Percentiles rank a stretch among this genome's conserved stretches.
phyloP scores from a whole-genome alignment of 2,113 vertebrate genomes.

The Epinephelus lanceolatus region DNA sequence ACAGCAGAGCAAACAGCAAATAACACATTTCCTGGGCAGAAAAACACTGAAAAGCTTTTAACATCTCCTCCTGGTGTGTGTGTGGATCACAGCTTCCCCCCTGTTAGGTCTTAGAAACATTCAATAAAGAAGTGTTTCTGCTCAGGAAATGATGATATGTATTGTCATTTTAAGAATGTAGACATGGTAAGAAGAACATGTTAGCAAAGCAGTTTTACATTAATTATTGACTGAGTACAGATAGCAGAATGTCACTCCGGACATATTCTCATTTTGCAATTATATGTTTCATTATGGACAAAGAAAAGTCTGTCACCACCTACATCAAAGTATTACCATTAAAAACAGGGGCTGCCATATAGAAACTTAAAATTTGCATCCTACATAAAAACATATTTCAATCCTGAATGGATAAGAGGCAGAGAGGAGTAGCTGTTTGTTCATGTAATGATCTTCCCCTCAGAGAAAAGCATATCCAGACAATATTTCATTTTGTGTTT shows the following conservation, averaged over 20 bases:
- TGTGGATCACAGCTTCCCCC: background rate
- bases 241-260: background rate
- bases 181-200: background rate
- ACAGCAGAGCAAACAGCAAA: slow-evolving; percentile 1
- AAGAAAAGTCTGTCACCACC: background rate
- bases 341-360: background rate
- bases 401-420: background rate
- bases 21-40: slow-evolving; percentile 11
- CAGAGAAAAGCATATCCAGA: background rate
- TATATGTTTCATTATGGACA: background rate
- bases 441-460: background rate
- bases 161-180: background rate
- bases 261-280: background rate
- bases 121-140: background rate
- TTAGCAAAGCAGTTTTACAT: background rate
- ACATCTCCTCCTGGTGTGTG: background rate
- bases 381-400: background rate
- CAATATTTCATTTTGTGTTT: background rate
- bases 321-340: background rate
- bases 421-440: background rate
- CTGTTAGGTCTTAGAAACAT: background rate
- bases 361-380: slow-evolving; percentile 8
- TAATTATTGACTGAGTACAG: background rate
- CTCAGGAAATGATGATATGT: background rate
- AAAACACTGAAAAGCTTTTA: slow-evolving; percentile 20